Conservation (phyloP, 2,797 vertebrate species). For the Petrocephalus schoutedeni region DNA sequence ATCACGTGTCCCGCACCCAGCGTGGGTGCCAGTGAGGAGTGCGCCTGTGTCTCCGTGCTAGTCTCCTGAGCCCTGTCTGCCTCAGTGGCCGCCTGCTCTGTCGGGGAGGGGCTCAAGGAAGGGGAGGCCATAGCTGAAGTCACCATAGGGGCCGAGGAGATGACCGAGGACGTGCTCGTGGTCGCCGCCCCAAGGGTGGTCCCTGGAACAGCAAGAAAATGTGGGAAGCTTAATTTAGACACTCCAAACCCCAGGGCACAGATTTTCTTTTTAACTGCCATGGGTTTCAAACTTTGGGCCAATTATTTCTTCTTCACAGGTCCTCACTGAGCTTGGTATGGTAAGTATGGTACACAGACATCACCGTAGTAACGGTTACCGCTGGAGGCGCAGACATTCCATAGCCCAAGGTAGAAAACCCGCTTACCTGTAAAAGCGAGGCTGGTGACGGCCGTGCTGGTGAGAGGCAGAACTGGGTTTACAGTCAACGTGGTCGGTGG, state of each 20-base stretch:
- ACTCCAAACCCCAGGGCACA: background rate
- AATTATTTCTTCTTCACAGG: background rate
- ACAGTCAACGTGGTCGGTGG: constrained; percentile 90
- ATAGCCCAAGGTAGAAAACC: background rate
- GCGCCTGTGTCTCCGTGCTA: constrained; percentile 73
- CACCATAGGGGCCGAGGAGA: constrained; percentile 81
- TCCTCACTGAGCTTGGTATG: background rate
- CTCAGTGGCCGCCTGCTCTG: constrained; percentile 62
- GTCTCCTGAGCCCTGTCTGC: constrained; percentile 47
- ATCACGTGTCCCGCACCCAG: constrained; percentile 86
- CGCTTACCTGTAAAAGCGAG: constrained; percentile 82
- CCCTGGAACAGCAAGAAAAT: constrained; percentile 58
- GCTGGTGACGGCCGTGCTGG: constrained; percentile 80
- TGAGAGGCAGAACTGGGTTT: constrained; percentile 90
- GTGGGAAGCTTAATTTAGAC: background rate
- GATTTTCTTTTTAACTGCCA: background rate
- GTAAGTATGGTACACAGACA: background rate
- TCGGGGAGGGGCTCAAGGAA: constrained; percentile 79
- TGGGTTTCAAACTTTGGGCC: background rate
- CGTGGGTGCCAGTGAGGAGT: constrained; percentile 70
- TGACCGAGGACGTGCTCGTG: constrained; percentile 85
- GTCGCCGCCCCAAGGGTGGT: constrained; percentile 69
- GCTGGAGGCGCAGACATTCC: background rate
- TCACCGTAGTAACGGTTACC: background rate
- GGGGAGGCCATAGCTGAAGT: constrained; percentile 76